These are phyloP conservation scores for Troides helena DNA, from an alignment of 2,888 invertebrate species.

Conservation along the genomic window DNA sequence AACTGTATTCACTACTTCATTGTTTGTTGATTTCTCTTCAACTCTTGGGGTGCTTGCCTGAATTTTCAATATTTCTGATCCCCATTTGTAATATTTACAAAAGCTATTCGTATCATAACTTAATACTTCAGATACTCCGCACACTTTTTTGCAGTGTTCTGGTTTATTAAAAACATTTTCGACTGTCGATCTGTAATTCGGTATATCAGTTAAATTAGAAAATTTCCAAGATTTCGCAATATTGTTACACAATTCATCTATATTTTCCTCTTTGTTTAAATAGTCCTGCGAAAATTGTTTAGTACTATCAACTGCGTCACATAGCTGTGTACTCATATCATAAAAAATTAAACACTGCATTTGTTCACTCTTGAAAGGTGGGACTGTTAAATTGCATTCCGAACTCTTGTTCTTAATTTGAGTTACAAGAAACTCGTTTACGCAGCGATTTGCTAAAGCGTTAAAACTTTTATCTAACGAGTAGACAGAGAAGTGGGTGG, in stretches of 20 bases:
- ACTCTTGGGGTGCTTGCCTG: constrained; percentile 1
- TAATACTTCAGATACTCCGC: constrained; percentile 46
- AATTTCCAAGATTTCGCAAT: constrained; percentile 55
- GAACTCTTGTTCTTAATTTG: constrained; percentile 48
- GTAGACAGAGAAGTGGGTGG: constrained; percentile 33
- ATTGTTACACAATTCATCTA: constrained; percentile 50
- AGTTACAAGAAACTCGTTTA: constrained; percentile 49
- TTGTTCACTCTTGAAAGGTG: constrained; percentile 45
- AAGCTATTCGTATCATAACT: constrained; percentile 55
- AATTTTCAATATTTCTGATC: constrained; percentile 44
- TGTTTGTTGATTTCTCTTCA: constrained; percentile 28
- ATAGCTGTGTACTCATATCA: constrained; percentile 64
- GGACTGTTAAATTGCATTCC: constrained; percentile 47
- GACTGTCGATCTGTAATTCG: constrained; percentile 43
- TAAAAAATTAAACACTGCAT: constrained; percentile 65
- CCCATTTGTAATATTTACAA: constrained; percentile 70
- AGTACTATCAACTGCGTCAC: constrained; percentile 42
- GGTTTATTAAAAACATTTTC: constrained; percentile 45
- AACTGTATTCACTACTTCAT: constrained; percentile 9
- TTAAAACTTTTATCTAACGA: constrained; percentile 35
- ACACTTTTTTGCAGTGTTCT: constrained; percentile 53
- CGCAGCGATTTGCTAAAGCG: constrained; percentile 50
- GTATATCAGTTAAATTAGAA: constrained; percentile 42
- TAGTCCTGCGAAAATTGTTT: constrained; percentile 46
- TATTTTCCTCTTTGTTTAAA: constrained; percentile 42